Evolutionary conservation across 2,113 vertebrate species (phyloP).

Genomic region (Myrmecophaga tridactyla): DNA sequence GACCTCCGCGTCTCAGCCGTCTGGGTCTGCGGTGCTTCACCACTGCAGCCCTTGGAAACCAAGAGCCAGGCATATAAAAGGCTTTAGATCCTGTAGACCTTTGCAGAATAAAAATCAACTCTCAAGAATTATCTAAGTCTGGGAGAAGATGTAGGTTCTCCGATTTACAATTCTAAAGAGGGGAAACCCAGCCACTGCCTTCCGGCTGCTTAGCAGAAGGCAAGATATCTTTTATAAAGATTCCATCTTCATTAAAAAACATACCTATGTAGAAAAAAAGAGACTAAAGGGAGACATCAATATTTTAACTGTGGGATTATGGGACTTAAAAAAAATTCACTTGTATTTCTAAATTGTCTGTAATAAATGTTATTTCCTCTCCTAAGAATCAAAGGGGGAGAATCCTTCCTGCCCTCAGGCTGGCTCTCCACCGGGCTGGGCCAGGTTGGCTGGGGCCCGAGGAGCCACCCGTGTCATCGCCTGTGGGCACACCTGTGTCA

Average conservation of each 20-base stretch:
- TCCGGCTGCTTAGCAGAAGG: neutral
- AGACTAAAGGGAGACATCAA: too few relatives aligned
- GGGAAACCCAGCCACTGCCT: neutral
- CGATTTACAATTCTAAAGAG: neutral
- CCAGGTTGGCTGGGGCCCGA: too few relatives aligned
- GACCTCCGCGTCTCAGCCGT: too few relatives aligned
- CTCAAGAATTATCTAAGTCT: neutral
- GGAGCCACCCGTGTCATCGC: too few relatives aligned
- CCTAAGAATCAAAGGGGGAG: neutral
- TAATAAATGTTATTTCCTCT: neutral
- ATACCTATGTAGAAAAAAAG: neutral
- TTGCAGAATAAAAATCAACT: neutral
- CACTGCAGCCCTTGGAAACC: too few relatives aligned
- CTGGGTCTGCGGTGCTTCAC: too few relatives aligned
- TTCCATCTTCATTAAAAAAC: neutral
- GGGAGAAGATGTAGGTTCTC: rapidly evolving
- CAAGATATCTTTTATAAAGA: too few relatives aligned
- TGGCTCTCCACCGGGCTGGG: too few relatives aligned
- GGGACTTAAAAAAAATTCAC: neutral
- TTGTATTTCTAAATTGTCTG: neutral
- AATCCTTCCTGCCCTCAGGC: too few relatives aligned
- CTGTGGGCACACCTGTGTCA: too few relatives aligned
- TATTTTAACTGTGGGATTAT: neutral
- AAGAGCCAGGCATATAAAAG: too few relatives aligned
- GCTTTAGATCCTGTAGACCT: neutral